A percentile compares a stretch with the other conserved stretches of the same genome.
Conservation (phyloP, 2,113 vertebrate species). For the Erinaceus europaeus region DNA sequence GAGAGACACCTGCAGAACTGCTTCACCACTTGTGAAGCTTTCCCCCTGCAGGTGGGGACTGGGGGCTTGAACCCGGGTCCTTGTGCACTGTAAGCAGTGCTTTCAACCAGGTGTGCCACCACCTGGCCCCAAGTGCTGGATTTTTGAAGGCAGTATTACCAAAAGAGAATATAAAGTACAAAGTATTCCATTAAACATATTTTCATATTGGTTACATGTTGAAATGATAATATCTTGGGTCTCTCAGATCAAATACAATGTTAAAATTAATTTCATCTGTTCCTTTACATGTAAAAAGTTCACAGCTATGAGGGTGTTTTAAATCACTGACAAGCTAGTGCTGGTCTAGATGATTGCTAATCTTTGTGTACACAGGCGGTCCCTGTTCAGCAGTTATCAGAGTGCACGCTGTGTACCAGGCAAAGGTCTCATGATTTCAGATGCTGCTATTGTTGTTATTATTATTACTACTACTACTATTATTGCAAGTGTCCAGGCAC, state of each 20-base stretch:
- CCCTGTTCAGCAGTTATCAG: neutral
- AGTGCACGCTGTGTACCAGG: accelerated
- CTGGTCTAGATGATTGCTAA: neutral
- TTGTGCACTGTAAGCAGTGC: too few species aligned
- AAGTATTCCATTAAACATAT: too few species aligned
- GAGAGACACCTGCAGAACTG: too few species aligned
- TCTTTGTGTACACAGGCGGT: neutral
- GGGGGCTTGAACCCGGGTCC: too few species aligned
- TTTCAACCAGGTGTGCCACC: too few species aligned
- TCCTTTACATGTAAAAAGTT: neutral
- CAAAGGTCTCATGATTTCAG: neutral
- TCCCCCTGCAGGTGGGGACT: too few species aligned
- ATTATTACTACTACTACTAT: too few species aligned
- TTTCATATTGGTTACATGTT: neutral
- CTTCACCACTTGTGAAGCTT: too few species aligned
- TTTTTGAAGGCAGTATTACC: too few species aligned
- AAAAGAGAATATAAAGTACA: too few species aligned
- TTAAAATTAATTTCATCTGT: neutral
- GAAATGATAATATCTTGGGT: neutral
- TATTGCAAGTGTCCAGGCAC: too few species aligned
- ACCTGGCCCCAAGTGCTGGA: too few species aligned
- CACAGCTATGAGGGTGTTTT: neutral
- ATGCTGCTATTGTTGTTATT: neutral
- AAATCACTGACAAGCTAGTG: neutral
- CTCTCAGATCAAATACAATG: neutral